phyloP scores from a whole-genome alignment of 2,113 vertebrate species.

The Mormyrus lacerda region DNA sequence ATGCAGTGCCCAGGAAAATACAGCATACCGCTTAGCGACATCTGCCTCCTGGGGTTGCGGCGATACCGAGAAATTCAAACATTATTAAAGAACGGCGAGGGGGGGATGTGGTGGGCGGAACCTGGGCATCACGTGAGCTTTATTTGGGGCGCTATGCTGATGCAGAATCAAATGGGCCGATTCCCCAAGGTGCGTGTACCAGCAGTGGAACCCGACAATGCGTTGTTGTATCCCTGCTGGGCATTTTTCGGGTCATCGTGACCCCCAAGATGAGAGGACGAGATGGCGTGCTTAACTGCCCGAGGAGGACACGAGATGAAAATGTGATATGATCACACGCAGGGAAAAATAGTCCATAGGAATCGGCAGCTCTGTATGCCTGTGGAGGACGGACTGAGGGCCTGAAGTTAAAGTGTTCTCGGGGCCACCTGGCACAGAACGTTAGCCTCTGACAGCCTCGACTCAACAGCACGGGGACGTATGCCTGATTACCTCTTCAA shows the following conservation, averaged over 20 bases:
- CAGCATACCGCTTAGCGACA: background rate
- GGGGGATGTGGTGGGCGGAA: background rate
- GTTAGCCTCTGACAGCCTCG: background rate
- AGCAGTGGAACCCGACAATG: background rate
- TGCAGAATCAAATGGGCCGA: background rate
- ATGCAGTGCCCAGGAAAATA: background rate
- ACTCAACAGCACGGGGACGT: background rate
- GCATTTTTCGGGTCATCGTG: background rate
- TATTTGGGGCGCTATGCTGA: background rate
- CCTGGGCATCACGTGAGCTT: background rate
- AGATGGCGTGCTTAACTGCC: background rate
- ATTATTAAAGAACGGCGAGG: background rate
- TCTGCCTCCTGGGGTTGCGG: background rate
- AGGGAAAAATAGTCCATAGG: background rate
- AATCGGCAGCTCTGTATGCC: background rate
- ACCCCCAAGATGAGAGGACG: background rate
- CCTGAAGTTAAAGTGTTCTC: background rate
- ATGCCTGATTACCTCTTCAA: slow-evolving; percentile 21
- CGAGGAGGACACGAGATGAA: background rate
- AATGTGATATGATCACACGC: background rate
- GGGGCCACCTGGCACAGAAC: background rate
- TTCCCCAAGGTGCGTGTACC: background rate
- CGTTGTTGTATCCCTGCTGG: background rate
- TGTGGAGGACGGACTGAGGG: background rate
- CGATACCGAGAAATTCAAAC: background rate